phyloP scores from a whole-genome alignment of 2,797 vertebrate genomes.

The Bucorvus abyssinicus region DNA sequence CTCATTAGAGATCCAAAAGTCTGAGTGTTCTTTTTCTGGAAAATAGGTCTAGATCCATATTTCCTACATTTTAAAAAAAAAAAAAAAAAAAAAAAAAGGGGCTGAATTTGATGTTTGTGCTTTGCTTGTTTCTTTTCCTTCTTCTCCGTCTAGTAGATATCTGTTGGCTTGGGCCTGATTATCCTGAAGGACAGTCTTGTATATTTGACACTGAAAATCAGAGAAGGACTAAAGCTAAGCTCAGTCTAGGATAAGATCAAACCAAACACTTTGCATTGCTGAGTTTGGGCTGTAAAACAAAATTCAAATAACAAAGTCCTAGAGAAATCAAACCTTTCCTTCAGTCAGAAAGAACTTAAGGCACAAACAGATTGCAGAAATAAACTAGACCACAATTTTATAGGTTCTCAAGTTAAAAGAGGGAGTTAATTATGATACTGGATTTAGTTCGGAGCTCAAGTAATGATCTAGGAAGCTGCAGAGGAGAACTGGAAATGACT shows the following conservation, averaged over 20 bases:
- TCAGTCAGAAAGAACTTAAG: constrained; percentile 1
- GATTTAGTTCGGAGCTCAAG: constrained; percentile 19
- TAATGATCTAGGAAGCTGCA: constrained; percentile 39
- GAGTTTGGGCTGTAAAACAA: neutral
- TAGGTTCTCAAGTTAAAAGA: constrained; percentile 24
- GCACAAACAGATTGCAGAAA: constrained; percentile 31
- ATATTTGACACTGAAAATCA: neutral
- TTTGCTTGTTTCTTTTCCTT: too few species aligned
- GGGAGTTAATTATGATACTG: constrained; percentile 17
- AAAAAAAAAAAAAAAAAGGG: neutral
- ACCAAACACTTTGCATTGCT: neutral
- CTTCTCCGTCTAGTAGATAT: neutral
- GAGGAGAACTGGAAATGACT: constrained; percentile 5
- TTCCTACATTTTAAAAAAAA: neutral
- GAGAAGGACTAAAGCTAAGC: neutral
- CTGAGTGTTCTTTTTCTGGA: neutral
- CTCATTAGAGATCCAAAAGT: neutral
- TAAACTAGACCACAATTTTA: neutral
- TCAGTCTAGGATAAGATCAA: neutral
- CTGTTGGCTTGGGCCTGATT: neutral
- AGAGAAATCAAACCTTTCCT: neutral
- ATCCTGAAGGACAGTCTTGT: neutral
- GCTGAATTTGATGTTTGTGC: neutral
- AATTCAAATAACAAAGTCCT: neutral
- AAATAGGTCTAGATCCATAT: neutral